Evolutionary conservation across 2,888 invertebrate species (phyloP), one percentile per base, ranked within the genome.

Genomic region (Athalia cordata): DNA sequence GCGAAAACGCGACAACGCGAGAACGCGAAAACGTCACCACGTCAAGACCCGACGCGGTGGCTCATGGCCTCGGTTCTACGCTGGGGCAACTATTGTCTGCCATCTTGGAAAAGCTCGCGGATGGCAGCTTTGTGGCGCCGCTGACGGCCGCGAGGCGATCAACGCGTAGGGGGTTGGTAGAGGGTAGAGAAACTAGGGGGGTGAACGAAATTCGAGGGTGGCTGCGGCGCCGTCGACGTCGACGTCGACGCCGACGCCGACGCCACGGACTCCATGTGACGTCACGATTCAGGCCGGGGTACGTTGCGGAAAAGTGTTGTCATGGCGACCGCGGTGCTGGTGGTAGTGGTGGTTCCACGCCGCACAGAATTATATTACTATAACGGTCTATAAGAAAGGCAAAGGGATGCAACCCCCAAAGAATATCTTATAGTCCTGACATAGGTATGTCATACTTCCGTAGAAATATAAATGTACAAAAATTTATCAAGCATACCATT

Each of bases 221-320:
- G 72, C 52, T 29, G 68, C 55, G 62, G 72, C 49, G 75, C 64
- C 52, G 59, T 45, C 74, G 75, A 13, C 62, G 75, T 15, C 75
- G 75, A 75, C 75, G 82, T 80, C 84, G 83, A 81, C 83, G 83
- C 84, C 83, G 85, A 83, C 84, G 83, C 84, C 80, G 66, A 45
- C 49, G 85, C 29, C 29, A 29, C 29, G 29, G 29, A 29, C 29
- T 82, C 78, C 76, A 68, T 80, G 84, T 87, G 86, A 87, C 88
- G 87, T 88, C 87, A 87, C 85, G 83, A 87, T 86, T 86, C 85
- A 86, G 87, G 86, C 88, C 87, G 87, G 86, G 72, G 87, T 84
- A 88, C 87, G 86, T 88, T 88, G 88, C 88, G 88, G 87, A 87
- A 88, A 88, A 88, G 87, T 86, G 87, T 88, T 85, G 87, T 84